phyloP scores from a whole-genome alignment of 1,140 invertebrate species.

The Ridgeia piscesae region DNA sequence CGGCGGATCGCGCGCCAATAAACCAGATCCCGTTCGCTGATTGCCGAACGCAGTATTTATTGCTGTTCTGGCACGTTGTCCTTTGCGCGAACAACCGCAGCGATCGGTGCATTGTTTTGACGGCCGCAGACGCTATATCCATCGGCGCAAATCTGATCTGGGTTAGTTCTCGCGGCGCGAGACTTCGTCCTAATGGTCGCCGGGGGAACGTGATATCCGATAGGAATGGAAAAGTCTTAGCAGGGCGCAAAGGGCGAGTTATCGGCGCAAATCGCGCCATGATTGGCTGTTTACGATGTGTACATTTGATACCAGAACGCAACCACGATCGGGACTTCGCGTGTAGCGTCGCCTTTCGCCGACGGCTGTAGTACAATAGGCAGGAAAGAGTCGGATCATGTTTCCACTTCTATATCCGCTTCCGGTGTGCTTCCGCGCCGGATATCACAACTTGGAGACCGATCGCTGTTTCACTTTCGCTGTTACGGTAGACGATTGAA shows the following conservation, averaged over 20 bases:
- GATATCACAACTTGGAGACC: not conserved
- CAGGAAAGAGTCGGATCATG: not conserved
- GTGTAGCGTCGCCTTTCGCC: not conserved
- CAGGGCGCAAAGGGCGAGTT: not conserved
- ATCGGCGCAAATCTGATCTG: not conserved
- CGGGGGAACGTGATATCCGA: not conserved
- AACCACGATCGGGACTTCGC: not conserved
- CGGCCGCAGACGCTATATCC: not conserved
- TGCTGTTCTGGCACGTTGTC: not conserved
- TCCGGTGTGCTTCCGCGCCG: not conserved
- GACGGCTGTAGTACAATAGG: not conserved
- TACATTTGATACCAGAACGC: not conserved
- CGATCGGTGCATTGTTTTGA: not conserved
- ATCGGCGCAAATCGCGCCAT: not conserved
- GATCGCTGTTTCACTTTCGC: not conserved
- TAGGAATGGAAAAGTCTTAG: not conserved
- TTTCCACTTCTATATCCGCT: not conserved
- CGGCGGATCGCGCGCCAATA: not conserved
- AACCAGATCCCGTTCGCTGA: not conserved
- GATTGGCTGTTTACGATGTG: not conserved
- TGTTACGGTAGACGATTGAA: not conserved
- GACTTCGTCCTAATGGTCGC: not conserved
- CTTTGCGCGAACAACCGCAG: not conserved
- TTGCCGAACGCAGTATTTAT: constrained; percentile 1
- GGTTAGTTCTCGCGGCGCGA: too few species aligned